Evolutionary conservation across 2,888 invertebrate genomes (phyloP).

Genomic region (Melanostoma mellinum): DNA sequence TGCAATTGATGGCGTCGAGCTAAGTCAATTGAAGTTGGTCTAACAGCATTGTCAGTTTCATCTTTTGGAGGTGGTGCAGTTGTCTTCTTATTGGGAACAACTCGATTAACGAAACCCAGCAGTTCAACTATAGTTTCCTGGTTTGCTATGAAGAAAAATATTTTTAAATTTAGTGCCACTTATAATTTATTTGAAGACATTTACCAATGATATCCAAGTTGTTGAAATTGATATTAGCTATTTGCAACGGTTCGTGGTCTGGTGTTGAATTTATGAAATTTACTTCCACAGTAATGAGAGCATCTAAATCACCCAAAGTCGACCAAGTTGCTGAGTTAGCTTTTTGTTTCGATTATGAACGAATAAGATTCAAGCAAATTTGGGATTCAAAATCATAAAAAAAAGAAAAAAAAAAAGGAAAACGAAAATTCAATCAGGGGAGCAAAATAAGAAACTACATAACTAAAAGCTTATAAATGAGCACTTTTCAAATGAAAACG

Average conservation of each 20-base stretch:
- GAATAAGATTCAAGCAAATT: constrained; percentile 49
- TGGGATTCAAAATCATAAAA: constrained; percentile 40
- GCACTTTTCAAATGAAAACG: background rate
- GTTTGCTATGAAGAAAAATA: constrained; percentile 86
- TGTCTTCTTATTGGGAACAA: constrained; percentile 83
- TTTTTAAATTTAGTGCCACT: background rate
- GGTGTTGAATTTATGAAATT: constrained; percentile 85
- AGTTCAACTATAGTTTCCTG: constrained; percentile 97
- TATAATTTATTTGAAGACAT: constrained; percentile 66
- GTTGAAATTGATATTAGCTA: constrained; percentile 95
- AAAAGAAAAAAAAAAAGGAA: constrained; percentile 31
- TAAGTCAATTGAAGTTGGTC: constrained; percentile 51
- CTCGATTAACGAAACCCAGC: constrained; percentile 92
- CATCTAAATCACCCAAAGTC: constrained; percentile 84
- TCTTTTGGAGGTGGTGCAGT: background rate
- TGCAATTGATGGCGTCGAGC: constrained; percentile 33
- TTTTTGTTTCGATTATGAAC: constrained; percentile 50
- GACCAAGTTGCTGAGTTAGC: constrained; percentile 76
- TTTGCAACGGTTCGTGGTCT: constrained; percentile 84
- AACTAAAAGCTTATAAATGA: background rate
- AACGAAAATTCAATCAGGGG: constrained; percentile 17
- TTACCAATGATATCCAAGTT: constrained; percentile 96
- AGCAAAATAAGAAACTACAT: constrained; percentile 10
- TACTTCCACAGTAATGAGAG: constrained; percentile 91
- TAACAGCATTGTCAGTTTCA: background rate